Evolutionary conservation across 2,797 vertebrate genomes (phyloP).

Genomic region (Masticophis lateralis): DNA sequence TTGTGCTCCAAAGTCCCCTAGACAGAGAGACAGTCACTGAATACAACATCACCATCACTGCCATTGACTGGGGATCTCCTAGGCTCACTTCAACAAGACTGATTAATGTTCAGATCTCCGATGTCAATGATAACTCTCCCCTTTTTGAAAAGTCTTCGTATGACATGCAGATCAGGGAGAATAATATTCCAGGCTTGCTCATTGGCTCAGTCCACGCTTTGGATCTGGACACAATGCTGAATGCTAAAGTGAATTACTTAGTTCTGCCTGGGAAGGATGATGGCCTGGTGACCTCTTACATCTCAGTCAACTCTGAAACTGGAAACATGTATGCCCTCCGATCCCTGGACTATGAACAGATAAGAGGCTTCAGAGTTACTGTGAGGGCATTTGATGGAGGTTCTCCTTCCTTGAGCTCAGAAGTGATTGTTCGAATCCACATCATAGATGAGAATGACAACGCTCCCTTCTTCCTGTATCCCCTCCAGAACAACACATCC

Average conservation of each 20-base stretch:
- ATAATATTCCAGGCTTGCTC: conserved; percentile 40
- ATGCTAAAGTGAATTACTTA: conserved; percentile 32
- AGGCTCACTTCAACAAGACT: conserved; percentile 62
- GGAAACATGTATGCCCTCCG: conserved; percentile 49
- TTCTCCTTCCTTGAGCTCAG: conserved; percentile 35
- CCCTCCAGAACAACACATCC: conserved; percentile 39
- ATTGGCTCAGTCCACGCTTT: conserved; percentile 52
- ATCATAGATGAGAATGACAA: conserved; percentile 76
- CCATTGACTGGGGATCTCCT: conserved; percentile 71
- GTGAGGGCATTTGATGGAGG: conserved; percentile 40
- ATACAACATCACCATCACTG: conserved; percentile 76
- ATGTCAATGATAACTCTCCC: conserved; percentile 80
- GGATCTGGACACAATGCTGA: conserved; percentile 45
- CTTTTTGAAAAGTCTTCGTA: conserved; percentile 68
- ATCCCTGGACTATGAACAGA: conserved; percentile 49
- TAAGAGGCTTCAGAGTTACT: conserved; percentile 5
- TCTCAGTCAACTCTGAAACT: conserved; percentile 39
- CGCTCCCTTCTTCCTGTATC: conserved; percentile 73
- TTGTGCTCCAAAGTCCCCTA: conserved; percentile 71
- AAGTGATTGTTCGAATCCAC: conserved; percentile 42
- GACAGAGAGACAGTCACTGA: conserved; percentile 74
- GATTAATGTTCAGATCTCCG: conserved; percentile 66
- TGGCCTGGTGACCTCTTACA: background rate
- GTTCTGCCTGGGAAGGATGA: background rate
- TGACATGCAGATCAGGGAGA: conserved; percentile 41